phyloP scores from a whole-genome alignment of 2,888 invertebrate species.

The Agonopterix arenella region DNA sequence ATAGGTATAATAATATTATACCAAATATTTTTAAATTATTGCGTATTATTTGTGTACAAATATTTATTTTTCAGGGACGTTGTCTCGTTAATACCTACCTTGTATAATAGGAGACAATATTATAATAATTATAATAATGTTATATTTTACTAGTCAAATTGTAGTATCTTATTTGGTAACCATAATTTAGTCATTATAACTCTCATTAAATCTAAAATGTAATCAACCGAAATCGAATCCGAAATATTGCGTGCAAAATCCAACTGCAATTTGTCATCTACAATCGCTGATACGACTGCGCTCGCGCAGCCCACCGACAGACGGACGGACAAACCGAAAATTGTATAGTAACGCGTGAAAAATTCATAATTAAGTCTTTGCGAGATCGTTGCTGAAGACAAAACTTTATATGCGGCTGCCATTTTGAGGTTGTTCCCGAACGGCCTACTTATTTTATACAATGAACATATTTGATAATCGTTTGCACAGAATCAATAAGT shows the following conservation, averaged over 20 bases:
- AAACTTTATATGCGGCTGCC: background rate
- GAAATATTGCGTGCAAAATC: slow-evolving; percentile 35
- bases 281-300: slow-evolving; percentile 26
- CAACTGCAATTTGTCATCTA: slow-evolving; percentile 45
- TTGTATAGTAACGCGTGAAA: slow-evolving; percentile 29
- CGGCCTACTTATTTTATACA: no score
- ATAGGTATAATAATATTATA: no score
- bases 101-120: no score
- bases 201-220: slow-evolving; percentile 2
- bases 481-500: no score
- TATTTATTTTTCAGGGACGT: no score
- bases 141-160: no score
- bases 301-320: slow-evolving; percentile 10
- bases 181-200: background rate
- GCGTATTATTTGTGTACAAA: no score
- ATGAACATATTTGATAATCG: no score
- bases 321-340: slow-evolving; percentile 6
- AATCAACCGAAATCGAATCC: slow-evolving; percentile 15
- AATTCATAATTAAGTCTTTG: slow-evolving; percentile 42
- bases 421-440: background rate
- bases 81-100: no score
- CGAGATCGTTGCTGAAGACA: slow-evolving; percentile 4
- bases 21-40: no score
- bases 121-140: no score
- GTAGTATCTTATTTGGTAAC: no score